Base-by-base conservation (phyloP, 2,113 vertebrate genomes). In the Daphoenositta chrysoptera region DNA sequence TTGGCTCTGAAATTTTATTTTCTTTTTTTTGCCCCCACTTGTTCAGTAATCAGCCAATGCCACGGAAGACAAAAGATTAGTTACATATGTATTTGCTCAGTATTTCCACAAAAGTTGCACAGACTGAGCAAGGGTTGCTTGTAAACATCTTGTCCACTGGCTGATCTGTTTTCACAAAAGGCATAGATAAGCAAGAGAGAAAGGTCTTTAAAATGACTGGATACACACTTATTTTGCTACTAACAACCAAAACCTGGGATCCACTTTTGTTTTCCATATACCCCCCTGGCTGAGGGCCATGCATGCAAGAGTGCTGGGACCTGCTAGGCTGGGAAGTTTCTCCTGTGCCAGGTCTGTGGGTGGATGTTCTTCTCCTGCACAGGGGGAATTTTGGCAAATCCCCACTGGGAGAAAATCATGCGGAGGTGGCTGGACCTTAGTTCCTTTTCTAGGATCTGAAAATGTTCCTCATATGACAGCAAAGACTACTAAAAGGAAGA, bases 261-360 rank as follows among this genome's bases (percentile, higher is more conserved):
- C 20, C 2, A 1, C 7, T 58, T 72, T 1, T 40, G 30, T 94
- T 91, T 94, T 72, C 35, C 28, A 2, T 5, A 6, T 19, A 11
- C 2, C 2, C 2, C 11, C 19, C 24, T 45, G 35, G 28, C 7
- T 2, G 3, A 33, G 30, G 26, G 11, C 33, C 3, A 1, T 13
- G 13, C 30, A 11, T 69, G 16, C 61, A 39, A 39, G 39, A 57
- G 50, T 11, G 24, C 40, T 91, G 79, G n/a, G 28, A 73, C 24
- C 40, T 64, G 27, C 47, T 68, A 7, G 16, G 5, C 18, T 90
- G 35, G 19, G 35, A 83, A 70, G 14, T 13, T 58, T 17, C 11
- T 80, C 19, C 24, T 1, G 1, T 54, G 69, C 21, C 45, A 58
- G 20, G 23, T 50, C 9, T 47, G 42, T 48, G 70, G 61, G 37